Evolutionary conservation across 2,888 invertebrate species (phyloP).

Genomic region (Rapana venosa): DNA sequence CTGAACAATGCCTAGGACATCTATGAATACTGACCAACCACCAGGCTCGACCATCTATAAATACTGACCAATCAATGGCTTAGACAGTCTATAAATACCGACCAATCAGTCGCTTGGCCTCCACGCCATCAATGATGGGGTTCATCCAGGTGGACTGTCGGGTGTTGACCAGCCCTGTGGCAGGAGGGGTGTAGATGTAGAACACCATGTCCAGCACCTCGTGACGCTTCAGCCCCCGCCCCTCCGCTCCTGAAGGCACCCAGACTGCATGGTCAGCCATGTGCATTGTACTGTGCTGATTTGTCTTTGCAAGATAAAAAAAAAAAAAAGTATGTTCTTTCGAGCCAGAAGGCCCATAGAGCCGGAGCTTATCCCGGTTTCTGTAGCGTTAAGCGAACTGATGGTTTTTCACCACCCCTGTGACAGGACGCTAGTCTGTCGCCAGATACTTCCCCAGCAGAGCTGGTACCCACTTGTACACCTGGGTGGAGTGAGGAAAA

Average conservation of each 20-base stretch:
- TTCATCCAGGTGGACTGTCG: slow-evolving; percentile 77
- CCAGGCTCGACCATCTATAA: neutral
- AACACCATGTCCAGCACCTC: slow-evolving; percentile 75
- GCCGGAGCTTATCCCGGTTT: too few species aligned
- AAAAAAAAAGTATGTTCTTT: too few species aligned
- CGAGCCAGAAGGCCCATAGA: too few species aligned
- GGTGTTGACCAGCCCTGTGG: slow-evolving; percentile 67
- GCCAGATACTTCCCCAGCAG: too few species aligned
- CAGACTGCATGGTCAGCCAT: neutral
- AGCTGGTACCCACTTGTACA: too few species aligned
- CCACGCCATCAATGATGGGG: slow-evolving; percentile 76
- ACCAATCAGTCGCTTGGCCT: slow-evolving; percentile 75
- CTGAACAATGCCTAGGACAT: neutral
- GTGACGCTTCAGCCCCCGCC: slow-evolving; percentile 67
- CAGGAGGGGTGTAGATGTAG: slow-evolving; percentile 75
- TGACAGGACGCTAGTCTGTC: too few species aligned
- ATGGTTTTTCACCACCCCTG: too few species aligned
- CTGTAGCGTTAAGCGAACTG: too few species aligned
- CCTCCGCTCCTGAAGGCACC: neutral
- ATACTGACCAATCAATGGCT: neutral
- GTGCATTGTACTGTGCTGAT: too few species aligned
- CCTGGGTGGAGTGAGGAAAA: too few species aligned
- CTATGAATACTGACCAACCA: neutral
- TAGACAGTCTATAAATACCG: slow-evolving; percentile 24
- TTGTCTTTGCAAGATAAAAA: too few species aligned